Base-by-base conservation (phyloP, 2,888 invertebrate species). In the Selenia dentaria region DNA sequence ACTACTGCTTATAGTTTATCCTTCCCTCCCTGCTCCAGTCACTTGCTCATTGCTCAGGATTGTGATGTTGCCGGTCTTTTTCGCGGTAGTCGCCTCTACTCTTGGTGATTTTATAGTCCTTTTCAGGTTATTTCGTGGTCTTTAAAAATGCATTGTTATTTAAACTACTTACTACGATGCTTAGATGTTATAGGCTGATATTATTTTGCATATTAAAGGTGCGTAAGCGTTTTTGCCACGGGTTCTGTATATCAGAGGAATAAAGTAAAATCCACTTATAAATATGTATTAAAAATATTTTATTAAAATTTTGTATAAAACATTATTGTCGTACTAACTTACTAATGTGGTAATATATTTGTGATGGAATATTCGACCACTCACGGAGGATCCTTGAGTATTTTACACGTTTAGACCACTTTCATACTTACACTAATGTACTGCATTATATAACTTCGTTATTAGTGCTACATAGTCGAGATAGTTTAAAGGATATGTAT, bases 271-370 rank as follows among this genome's bases (percentile, higher is more conserved):
- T 25, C 10, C 44, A 26, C 10, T 28, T 31, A 51, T 67, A 68
- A 72, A 75, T 76, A 81, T 60, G 70, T 79, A 73, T 73, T 66
- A 72, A 59, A 68, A 65, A 81, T 82, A 81, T 76, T 85, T 79
- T 74, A 80, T 80, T 79, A 75, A 71, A 67, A 51, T 75, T 83
- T 82, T 81, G 77, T 80, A 83, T 79, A 84, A 77, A 80, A 74
- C 71, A 79, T 81, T 77, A 79, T 74, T 78, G 74, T 79, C 74
- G 76, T 74, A 66, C 67, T 79, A 79, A 78, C 80, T 72, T 44
- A 77, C n/a, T 84, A 84, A 74, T 64, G 82, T 82, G 84, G 87
- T 86, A 83, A 81, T 74, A 77, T 67, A 81, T 83, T 59, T 87
- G 87, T 87, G 89, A 88, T 88, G 85, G 79, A 79, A 71, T 72